Evolutionary conservation across 2,113 vertebrate species (phyloP).

Genomic region (Larimichthys crocea): DNA sequence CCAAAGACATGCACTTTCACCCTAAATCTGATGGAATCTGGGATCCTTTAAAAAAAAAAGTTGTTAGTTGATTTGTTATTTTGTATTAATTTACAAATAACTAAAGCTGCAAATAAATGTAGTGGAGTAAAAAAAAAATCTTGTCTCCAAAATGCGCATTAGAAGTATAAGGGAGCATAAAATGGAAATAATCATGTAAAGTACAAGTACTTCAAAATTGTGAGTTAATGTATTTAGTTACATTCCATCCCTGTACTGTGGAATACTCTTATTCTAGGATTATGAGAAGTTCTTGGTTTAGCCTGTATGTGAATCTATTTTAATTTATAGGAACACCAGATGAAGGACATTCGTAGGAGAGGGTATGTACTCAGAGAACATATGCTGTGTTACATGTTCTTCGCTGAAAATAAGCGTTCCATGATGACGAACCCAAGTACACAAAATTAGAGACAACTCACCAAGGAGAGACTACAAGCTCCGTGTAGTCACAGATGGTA

Average conservation of each 20-base stretch:
- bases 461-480: slow-evolving; percentile 18
- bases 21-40: no score
- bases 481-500: slow-evolving; percentile 50
- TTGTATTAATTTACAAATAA: background rate
- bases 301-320: background rate
- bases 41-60: no score
- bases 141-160: background rate
- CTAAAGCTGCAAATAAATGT: background rate
- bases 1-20: no score
- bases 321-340: background rate
- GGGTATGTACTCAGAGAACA: background rate
- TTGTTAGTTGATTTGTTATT: background rate
- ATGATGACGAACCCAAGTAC: background rate
- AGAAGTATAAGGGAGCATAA: background rate
- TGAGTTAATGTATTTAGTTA: background rate
- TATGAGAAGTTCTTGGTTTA: background rate
- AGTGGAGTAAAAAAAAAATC: background rate
- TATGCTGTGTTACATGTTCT: background rate
- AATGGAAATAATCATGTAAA: background rate
- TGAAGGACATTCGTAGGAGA: background rate
- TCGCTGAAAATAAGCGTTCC: slow-evolving; percentile 11
- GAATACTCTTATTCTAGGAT: background rate
- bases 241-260: background rate
- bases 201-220: background rate
- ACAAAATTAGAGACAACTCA: slow-evolving; percentile 29